These are phyloP conservation scores for Cyclophora albipunctata DNA, from an alignment of 2,888 invertebrate genomes.

Conservation along the genomic window DNA sequence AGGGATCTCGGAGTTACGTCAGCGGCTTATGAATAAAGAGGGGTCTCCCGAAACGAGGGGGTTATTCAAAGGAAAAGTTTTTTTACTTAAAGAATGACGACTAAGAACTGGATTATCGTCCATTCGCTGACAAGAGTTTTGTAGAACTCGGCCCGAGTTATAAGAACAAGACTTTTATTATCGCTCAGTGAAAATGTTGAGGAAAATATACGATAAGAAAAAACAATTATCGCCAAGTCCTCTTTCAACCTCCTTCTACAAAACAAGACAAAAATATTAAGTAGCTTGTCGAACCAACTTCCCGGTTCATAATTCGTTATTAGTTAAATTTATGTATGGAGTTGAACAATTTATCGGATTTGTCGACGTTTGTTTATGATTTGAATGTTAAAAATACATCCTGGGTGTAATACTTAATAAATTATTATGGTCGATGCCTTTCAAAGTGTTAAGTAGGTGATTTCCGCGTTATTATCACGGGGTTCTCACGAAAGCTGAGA, in stretches of 20 bases:
- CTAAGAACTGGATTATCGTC: conserved; percentile 65
- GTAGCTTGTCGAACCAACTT: conserved; percentile 24
- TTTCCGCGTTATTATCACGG: conserved; percentile 38
- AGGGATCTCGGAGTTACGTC: conserved; percentile 68
- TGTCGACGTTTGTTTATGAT: conserved; percentile 2
- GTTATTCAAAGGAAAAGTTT: conserved; percentile 66
- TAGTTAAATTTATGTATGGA: conserved; percentile 10
- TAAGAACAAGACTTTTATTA: conserved; percentile 54
- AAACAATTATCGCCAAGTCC: conserved; percentile 38
- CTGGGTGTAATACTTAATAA: not conserved
- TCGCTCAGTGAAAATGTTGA: conserved; percentile 37
- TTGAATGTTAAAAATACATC: not conserved
- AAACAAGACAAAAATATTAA: conserved; percentile 32
- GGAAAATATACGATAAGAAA: conserved; percentile 36
- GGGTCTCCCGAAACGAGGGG: conserved; percentile 57
- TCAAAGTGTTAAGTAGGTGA: conserved; percentile 19
- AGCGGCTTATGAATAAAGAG: conserved; percentile 72
- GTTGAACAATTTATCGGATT: not conserved
- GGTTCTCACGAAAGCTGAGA: conserved; percentile 46
- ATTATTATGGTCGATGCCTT: too few relatives aligned
- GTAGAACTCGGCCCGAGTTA: conserved; percentile 48
- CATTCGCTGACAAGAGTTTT: conserved; percentile 64
- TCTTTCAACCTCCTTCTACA: conserved; percentile 21
- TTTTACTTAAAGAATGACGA: conserved; percentile 57
- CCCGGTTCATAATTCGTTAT: conserved; percentile 23